A percentile compares a stretch with the other conserved stretches of the same genome.
phyloP scores from a whole-genome alignment of 2,113 vertebrate genomes.

The Arenaria interpres region DNA sequence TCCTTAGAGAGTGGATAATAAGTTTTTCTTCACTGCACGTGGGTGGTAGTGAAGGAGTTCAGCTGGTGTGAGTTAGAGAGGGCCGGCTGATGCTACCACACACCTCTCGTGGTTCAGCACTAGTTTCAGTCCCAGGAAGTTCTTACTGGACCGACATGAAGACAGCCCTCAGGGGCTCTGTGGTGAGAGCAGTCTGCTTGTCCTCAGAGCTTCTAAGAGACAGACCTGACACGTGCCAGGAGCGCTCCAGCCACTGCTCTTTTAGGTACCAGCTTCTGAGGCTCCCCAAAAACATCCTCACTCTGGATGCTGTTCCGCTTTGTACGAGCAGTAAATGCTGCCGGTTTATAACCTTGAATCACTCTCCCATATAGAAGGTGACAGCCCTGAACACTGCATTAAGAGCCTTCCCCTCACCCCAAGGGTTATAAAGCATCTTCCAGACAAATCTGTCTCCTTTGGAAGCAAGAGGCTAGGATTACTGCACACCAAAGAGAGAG shows the following conservation, averaged over 20 bases:
- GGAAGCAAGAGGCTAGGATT: not conserved
- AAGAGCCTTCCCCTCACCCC: not conserved
- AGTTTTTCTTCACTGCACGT: not conserved
- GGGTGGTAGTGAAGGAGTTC: not conserved
- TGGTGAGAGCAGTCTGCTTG: not conserved
- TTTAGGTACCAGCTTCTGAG: not conserved
- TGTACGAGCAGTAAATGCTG: not conserved
- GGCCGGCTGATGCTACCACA: not conserved
- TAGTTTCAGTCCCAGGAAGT: not conserved
- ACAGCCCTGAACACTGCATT: not conserved
- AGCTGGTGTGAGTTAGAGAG: rapidly evolving
- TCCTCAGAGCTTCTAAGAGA: not conserved
- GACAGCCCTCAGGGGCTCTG: not conserved
- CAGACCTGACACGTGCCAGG: not conserved
- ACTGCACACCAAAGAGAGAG: not conserved
- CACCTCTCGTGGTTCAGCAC: not conserved
- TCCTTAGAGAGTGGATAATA: not conserved
- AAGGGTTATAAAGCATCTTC: not conserved
- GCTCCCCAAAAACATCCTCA: not conserved
- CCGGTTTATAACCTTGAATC: not conserved
- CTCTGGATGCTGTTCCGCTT: not conserved
- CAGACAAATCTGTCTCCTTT: not conserved
- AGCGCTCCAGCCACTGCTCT: not conserved
- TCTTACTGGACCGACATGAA: rapidly evolving
- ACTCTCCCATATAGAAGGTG: not conserved